Percentiles rank a stretch among this genome's conserved stretches.
phyloP scores from a whole-genome alignment of 2,797 vertebrate genomes.

The Cossypha polioptera region DNA sequence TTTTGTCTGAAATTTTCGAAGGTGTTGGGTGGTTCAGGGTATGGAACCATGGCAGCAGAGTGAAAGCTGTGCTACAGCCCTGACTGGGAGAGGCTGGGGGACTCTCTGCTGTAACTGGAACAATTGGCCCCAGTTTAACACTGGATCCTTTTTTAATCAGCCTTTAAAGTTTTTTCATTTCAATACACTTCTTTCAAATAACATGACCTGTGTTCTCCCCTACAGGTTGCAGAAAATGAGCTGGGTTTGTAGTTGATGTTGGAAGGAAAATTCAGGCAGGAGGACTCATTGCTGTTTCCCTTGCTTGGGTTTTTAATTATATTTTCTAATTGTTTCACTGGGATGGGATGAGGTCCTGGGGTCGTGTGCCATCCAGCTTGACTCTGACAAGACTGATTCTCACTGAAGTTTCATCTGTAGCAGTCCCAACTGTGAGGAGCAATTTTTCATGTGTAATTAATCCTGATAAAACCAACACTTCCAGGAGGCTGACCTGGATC shows the following conservation, averaged over 20 bases:
- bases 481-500: not conserved
- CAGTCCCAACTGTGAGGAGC: not conserved
- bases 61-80: not conserved
- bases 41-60: not conserved
- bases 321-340: not conserved
- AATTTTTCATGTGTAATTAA: not conserved
- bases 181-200: not conserved
- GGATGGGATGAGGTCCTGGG: not conserved
- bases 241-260: not conserved
- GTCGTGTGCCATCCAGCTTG: not conserved
- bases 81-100: not conserved
- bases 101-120: not conserved
- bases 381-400: not conserved
- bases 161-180: not conserved
- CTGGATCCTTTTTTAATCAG: not conserved
- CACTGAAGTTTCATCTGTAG: not conserved
- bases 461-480: not conserved
- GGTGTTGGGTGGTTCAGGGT: not conserved
- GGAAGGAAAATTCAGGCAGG: not conserved
- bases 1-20: not conserved
- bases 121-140: not conserved
- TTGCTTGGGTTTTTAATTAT: not conserved
- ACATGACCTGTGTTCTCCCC: not conserved
- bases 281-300: not conserved
- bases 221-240: not conserved